Evolutionary conservation across 2,113 vertebrate species (phyloP), one percentile per base, ranked within the genome.

Genomic region (Rhegmatorhina hoffmannsi): DNA sequence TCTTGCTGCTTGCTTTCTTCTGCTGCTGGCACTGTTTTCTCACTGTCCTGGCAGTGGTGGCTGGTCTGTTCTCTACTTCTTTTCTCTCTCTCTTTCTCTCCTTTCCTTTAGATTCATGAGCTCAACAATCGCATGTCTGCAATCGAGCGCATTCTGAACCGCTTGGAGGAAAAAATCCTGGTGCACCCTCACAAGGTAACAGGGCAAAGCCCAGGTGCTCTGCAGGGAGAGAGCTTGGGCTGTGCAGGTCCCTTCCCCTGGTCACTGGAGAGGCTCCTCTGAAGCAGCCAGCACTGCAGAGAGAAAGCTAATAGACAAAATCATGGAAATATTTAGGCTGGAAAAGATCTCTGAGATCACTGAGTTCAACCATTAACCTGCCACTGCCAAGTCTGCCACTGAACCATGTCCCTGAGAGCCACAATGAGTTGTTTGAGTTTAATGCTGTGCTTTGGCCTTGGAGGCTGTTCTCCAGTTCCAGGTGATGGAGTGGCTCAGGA

Each of bases 121-220:
- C 96, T 99, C 81, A 98, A 94, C 92, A 98, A 98, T 79, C 97
- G 97, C 43, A 98, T 98, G 98, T 98, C 96, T 0, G 98, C 98
- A 76, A 98, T 98, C 5, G 98, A 99, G 89, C 96, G 86, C 75
- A 93, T 98, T 92, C 97, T 99, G 92, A 98, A 93, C 94, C 97
- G 97, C 31, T 97, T 98, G 97, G 98, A 98, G 95, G 98, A 98
- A 95, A 98, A 98, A 95, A 98, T 98, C 33, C 91, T 97, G 21
- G 80, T 95, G 10, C 75, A 89, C 20, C 87, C 89, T 11, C 97
- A 98, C 1, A 94, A 98, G 98, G 98, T 99, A 97, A 98, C 60
- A 0, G 10, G 46, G 49, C 36, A 40, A 31, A 69, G 40, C 53
- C 31, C 10, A 23, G 23, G 23, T 23, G 40, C 43, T 15, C 25